A percentile compares a stretch with the other conserved stretches of the same genome.
Evolutionary conservation across 2,888 invertebrate species (phyloP).

Genomic region (Psococerastis gibbosa): DNA sequence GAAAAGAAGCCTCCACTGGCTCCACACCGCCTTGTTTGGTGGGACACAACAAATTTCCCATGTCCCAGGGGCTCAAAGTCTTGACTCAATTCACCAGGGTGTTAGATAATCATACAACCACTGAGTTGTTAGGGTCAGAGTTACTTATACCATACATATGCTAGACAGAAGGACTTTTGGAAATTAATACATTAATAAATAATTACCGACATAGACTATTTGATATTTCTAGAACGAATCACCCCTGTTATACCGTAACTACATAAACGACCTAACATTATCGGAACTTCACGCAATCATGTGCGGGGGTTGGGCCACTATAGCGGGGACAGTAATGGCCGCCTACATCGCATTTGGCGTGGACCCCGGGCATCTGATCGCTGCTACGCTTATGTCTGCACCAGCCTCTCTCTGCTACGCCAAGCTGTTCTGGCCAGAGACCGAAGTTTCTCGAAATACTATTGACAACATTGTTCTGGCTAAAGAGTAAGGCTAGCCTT

Average conservation of each 20-base stretch:
- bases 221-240: too few species aligned
- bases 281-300: conserved; percentile 89
- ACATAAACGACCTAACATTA: conserved; percentile 60
- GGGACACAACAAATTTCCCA: too few species aligned
- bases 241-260: conserved; percentile 72
- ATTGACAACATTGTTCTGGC: conserved; percentile 54
- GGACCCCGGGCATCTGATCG: conserved; percentile 68
- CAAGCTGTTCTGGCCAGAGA: conserved; percentile 86
- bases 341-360: conserved; percentile 86
- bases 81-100: too few species aligned
- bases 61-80: too few species aligned
- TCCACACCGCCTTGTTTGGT: too few species aligned
- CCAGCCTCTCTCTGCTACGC: conserved; percentile 80
- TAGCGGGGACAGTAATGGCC: conserved; percentile 83
- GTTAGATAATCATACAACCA: too few species aligned
- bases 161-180: too few species aligned
- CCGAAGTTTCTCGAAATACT: conserved; percentile 54
- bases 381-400: conserved; percentile 91
- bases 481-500: conserved; percentile 26
- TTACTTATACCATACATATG: too few species aligned
- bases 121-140: too few species aligned
- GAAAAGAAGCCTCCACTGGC: too few species aligned
- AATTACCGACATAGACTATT: too few species aligned
- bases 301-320: conserved; percentile 88
- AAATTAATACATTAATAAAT: too few species aligned